phyloP scores from a whole-genome alignment of 2,888 invertebrate genomes.

The Drepanosiphum platanoidis region DNA sequence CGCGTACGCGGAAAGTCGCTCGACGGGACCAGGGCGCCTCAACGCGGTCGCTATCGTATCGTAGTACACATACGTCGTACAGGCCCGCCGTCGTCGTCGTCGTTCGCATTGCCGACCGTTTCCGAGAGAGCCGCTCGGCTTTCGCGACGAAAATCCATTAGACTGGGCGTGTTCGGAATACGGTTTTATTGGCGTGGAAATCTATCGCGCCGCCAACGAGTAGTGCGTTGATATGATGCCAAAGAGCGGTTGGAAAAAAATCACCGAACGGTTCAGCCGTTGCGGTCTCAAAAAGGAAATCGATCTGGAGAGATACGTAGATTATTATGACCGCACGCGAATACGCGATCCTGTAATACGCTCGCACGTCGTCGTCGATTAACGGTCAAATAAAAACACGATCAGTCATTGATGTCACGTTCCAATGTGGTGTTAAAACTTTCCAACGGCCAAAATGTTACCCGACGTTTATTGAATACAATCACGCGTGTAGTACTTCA shows the following conservation, averaged over 20 bases:
- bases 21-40: slow-evolving; percentile 3
- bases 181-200: slow-evolving; percentile 60
- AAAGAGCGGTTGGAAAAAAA: slow-evolving; percentile 35
- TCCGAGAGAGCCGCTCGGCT: neutral
- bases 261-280: neutral
- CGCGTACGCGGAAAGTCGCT: neutral
- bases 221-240: slow-evolving; percentile 40
- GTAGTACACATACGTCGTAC: neutral
- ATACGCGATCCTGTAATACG: too few species aligned
- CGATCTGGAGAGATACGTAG: too few species aligned
- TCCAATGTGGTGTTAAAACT: too few species aligned
- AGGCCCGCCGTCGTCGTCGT: too few species aligned
- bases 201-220: slow-evolving; percentile 46
- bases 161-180: slow-evolving; percentile 59
- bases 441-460: too few species aligned
- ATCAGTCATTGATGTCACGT: too few species aligned
- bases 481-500: too few species aligned
- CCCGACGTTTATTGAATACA: too few species aligned
- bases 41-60: slow-evolving; percentile 13
- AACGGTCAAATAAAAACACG: too few species aligned
- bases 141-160: slow-evolving; percentile 54
- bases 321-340: too few species aligned
- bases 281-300: slow-evolving; percentile 20
- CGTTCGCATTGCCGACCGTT: neutral
- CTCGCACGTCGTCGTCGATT: too few species aligned